Evolutionary conservation across 2,113 vertebrate species (phyloP), one percentile per base, ranked within the genome.

Genomic region (Recurvirostra avosetta): DNA sequence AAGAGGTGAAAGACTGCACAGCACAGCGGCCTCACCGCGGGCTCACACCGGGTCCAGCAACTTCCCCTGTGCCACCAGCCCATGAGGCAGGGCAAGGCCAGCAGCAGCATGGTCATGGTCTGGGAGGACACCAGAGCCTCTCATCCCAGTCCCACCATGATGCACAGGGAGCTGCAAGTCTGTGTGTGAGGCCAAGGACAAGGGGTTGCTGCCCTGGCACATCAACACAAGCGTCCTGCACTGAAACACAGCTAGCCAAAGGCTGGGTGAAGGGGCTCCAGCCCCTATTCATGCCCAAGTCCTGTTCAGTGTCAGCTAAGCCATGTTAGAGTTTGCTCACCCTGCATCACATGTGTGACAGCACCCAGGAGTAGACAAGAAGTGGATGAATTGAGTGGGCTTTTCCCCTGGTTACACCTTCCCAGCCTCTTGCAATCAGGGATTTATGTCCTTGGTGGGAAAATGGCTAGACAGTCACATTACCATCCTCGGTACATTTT

Each of bases 161-260:
- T 1, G 13, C 26, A 41, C 2, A 13, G 11, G 10, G 27, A 77
- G 25, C 67, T 32, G 23, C 22, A 49, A 53, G 23, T 34, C 56
- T 32, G 15, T 1, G 1, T 6, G 6, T 0, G 0, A 0, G 1
- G 49, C 16, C 36, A 71, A 27, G 22, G 12, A 49, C 1, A 5
- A 70, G 29, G 23, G 1, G 0, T 4, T 11, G 3, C 63, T 74
- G 55, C 19, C 23, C 21, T 29, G 25, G 36, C 41, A 53, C 2
- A 4, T 27, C 7, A 1, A 53, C 1, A 0, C 0, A 0, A 80
- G n/a, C 0, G 5, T 38, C 19, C 59, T 0, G 0, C 7, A 0
- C 15, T 52, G 53, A 82, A 52, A 68, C 5, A 15, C 7, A 20
- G 2, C 2, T 4, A 27, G 25, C 17, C 7, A 7, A 66, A 66